These are phyloP conservation scores for Charina bottae DNA, from an alignment of 2,113 vertebrate genomes.

Conservation along the genomic window DNA sequence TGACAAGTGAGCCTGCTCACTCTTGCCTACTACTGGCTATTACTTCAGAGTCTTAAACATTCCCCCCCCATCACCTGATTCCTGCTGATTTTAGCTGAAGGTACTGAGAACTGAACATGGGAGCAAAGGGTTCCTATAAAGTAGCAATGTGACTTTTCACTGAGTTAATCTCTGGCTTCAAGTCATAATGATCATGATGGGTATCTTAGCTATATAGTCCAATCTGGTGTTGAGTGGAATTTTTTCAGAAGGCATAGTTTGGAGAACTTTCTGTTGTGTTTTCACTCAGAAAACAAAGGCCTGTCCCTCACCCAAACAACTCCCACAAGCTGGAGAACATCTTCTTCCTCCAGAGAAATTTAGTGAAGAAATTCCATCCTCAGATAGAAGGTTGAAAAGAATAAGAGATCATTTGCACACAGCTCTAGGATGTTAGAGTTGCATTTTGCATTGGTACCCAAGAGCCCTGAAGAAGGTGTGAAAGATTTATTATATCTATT, in stretches of 20 bases:
- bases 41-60: neutral
- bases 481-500: neutral
- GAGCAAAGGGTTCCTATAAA: neutral
- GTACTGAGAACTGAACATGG: neutral
- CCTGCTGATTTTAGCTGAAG: neutral
- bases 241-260: neutral
- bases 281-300: neutral
- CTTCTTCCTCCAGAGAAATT: neutral
- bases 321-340: neutral
- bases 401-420: neutral
- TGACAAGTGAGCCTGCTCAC: neutral
- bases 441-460: neutral
- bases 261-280: neutral
- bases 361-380: neutral
- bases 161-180: neutral
- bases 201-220: neutral
- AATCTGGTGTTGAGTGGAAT: neutral
- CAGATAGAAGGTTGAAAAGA: neutral
- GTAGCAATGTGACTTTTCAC: neutral
- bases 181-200: neutral
- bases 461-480: neutral
- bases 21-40: neutral
- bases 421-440: neutral
- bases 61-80: neutral
- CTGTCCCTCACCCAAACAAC: neutral